A percentile compares a stretch with the other conserved stretches of the same genome.
phyloP scores from a whole-genome alignment of 2,888 invertebrate genomes.

The Byasa hedistus region DNA sequence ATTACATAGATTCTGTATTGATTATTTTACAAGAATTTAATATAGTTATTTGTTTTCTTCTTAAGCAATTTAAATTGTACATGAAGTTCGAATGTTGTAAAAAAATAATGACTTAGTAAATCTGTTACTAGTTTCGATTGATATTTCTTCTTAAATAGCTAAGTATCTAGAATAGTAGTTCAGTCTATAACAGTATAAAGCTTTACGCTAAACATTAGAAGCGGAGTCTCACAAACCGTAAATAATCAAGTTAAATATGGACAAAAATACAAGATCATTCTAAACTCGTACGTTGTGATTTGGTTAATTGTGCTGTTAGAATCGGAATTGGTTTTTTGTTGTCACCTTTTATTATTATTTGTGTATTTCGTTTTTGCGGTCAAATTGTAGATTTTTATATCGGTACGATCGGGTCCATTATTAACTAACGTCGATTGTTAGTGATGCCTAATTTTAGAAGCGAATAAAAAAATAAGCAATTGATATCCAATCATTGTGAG shows the following conservation, averaged over 20 bases:
- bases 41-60: too few relatives aligned
- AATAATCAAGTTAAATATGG: conserved; percentile 59
- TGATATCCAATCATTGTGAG: neutral
- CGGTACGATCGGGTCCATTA: neutral
- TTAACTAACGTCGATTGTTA: neutral
- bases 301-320: conserved; percentile 27
- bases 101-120: too few relatives aligned
- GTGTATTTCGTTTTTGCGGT: neutral
- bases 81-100: too few relatives aligned
- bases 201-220: conserved; percentile 37
- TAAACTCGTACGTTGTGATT: conserved; percentile 17
- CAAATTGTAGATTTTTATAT: neutral
- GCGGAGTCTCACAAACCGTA: conserved; percentile 42
- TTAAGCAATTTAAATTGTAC: too few relatives aligned
- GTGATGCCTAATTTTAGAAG: neutral
- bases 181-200: conserved; percentile 25
- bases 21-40: too few relatives aligned
- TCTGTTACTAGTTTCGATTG: neutral
- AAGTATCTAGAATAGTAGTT: conserved; percentile 34
- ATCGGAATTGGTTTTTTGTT: conserved; percentile 23
- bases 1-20: too few relatives aligned
- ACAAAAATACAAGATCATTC: conserved; percentile 37
- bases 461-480: neutral
- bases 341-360: conserved; percentile 3
- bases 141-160: neutral